phyloP scores from a whole-genome alignment of 2,113 vertebrate genomes.

The Malurus elegans region DNA sequence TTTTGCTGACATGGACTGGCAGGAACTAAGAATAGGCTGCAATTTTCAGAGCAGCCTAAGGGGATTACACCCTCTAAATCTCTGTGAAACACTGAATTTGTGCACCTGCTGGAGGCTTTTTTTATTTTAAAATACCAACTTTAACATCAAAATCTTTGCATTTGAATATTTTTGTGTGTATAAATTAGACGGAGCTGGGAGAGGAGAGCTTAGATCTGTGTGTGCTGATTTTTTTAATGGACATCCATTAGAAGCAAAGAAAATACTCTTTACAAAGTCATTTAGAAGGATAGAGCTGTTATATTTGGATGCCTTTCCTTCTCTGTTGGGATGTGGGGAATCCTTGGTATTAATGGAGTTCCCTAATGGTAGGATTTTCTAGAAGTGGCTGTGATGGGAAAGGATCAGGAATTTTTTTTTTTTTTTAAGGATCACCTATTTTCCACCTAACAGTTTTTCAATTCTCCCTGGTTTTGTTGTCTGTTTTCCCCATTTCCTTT shows the following conservation, averaged over 20 bases:
- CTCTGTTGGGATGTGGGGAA: not conserved
- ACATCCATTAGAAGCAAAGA: not conserved
- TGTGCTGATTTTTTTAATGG: not conserved
- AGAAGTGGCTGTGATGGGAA: not conserved
- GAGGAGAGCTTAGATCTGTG: not conserved
- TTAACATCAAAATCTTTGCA: not conserved
- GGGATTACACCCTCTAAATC: slow-evolving; percentile 3
- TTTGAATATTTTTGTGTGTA: not conserved
- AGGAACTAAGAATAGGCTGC: slow-evolving; percentile 29
- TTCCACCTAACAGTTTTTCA: not conserved
- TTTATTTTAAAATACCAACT: not conserved
- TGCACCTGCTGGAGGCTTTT: slow-evolving; percentile 6
- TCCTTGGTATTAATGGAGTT: not conserved
- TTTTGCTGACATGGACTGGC: slow-evolving; percentile 24
- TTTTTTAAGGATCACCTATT: too few relatives aligned
- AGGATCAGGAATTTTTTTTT: not conserved
- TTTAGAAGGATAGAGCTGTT: not conserved
- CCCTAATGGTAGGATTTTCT: not conserved
- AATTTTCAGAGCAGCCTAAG: slow-evolving; percentile 18
- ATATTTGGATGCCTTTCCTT: not conserved
- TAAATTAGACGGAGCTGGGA: not conserved
- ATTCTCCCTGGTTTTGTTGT: accelerated
- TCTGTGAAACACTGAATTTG: slow-evolving; percentile 3
- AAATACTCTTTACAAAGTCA: accelerated
- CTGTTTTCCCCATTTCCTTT: not conserved